Base-by-base conservation (phyloP, 2,888 invertebrate species). In the Lumbricus terrestris region DNA sequence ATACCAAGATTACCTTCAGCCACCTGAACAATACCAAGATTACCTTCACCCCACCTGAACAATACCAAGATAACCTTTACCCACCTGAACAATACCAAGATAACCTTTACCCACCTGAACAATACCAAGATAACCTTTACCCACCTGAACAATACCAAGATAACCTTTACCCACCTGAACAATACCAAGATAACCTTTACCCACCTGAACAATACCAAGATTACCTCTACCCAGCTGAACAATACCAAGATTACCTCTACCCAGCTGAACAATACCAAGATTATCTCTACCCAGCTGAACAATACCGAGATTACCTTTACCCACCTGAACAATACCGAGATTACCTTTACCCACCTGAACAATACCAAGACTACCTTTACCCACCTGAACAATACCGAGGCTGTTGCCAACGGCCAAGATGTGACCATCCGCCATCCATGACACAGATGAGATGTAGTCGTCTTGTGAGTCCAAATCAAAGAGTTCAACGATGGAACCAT, bases 351-450 rank as follows among this genome's bases (percentile, higher is more conserved):
- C 18, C 47, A 47, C 47, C 47, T 47, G 47, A n/a, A 98, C 97
- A 40, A 96, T 96, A 0, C 98, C 98, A 4, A 96, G 95, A 83
- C 97, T 97, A 47, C 15, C 47, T 18, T 16, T 20, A 47, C 98
- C 98, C 33, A 99, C 95, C 95, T 99, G 95, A n/a, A 98, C 97
- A 40, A 96, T 96, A 0, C 98, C 98, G 4, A 96, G 95, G 83
- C 97, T 97, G 18, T 97, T 97, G 0, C 99, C 99, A 20, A 99
- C 97, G 35, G 98, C 98, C 35, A 99, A 95, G 94, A 94, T 94
- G 91, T 94, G 94, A 35, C 96, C 97, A 91, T 98, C 98, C 93
- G 97, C 97, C 92, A 98, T 97, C 95, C 95, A 99, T 13, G 97
- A 96, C 0, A 99, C 96, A 0, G 98, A 97, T 11, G 95, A 94